phyloP scores from a whole-genome alignment of 2,888 invertebrate genomes.

The Nasonovia ribisnigri region DNA sequence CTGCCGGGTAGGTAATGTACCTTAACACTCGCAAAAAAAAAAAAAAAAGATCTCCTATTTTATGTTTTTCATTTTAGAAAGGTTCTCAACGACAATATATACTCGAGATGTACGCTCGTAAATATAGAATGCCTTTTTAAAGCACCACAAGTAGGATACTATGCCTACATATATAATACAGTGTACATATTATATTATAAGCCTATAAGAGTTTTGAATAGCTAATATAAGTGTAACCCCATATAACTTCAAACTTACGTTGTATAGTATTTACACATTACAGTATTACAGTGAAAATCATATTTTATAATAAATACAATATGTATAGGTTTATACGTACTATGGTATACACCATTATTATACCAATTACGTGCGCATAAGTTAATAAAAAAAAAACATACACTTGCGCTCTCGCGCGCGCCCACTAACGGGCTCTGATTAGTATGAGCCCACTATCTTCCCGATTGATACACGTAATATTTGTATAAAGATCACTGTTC shows the following conservation, averaged over 20 bases:
- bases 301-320: not conserved
- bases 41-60: not conserved
- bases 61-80: conserved; percentile 30
- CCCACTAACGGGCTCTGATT: not conserved
- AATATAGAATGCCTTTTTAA: conserved; percentile 27
- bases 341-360: not conserved
- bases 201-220: conserved; percentile 26
- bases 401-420: accelerated
- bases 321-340: too few relatives aligned
- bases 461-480: not conserved
- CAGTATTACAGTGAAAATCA: not conserved
- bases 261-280: conserved; percentile 20
- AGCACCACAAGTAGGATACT: not conserved
- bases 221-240: not conserved
- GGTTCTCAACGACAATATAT: conserved; percentile 23
- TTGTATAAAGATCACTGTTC: too few relatives aligned
- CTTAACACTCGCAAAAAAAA: not conserved
- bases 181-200: conserved; percentile 15
- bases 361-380: not conserved
- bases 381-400: not conserved
- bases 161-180: not conserved
- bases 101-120: conserved; percentile 5
- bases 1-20: not conserved
- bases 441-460: not conserved
- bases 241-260: not conserved